Base-by-base conservation (phyloP, 2,888 invertebrate genomes). In the Nyleta sp. region DNA sequence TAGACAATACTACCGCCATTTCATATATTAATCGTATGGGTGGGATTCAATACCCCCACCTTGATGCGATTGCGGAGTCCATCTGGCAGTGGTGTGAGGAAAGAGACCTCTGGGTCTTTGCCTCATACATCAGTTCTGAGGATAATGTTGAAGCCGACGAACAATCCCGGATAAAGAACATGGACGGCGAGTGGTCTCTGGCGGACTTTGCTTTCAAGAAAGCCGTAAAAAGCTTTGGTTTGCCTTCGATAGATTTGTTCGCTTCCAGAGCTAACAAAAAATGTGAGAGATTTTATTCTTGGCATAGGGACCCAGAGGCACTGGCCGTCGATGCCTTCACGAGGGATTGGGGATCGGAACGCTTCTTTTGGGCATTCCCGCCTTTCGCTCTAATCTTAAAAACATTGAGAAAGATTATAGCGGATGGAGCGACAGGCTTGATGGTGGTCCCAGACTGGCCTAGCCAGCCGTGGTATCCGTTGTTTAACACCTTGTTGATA, bases 321-420 rank as follows among this genome's bases (percentile, higher is more conserved):
- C 33, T 15, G 7, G 20, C 22, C 13, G 35, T 67, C 13, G 80
- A 81, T 24, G 80, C 78, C 0, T 80, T 81, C 46, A 77, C 81
- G 1, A 22, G 67, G 2, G 28, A 65, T 18, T 82, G 80, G 80
- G 86, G 70, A 81, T 84, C 2, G 70, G 80, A 78, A 72, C 33
- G 17, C 67, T 72, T 1, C 31, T 81, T 42, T 24, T 67, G 65
- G 65, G 65, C 55, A 1, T 67, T 48, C 15, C 46, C 67, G 0
- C 67, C 67, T 1, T 67, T 67, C 17, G 31, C 53, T 1, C 6
- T 67, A 4, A 53, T 67, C 7, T 11, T 46, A 3, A 67, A 46
- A n/a, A 55, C 44, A 0, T 22, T 67, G 6, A 18, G 28, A 44
- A 67, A 67, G 35, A 44, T 67, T 4, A 44, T 15, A 7, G 10